Conservation (phyloP, 2,797 vertebrate genomes). For the Mastacembelus armatus region DNA sequence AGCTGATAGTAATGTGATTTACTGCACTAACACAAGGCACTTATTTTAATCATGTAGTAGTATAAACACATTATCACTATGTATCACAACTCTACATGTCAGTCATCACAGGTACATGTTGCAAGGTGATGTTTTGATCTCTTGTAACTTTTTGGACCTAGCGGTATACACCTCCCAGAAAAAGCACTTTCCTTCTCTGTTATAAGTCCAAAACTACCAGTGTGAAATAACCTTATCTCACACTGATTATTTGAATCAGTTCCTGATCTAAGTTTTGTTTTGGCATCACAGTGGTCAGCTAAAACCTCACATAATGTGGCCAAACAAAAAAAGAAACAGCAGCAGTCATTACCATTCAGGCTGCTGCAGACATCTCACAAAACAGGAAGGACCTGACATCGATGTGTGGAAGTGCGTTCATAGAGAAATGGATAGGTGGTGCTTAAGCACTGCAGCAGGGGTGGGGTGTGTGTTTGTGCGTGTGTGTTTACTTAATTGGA, state of each 20-base stretch:
- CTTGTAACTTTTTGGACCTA: no score
- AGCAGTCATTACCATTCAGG: slow-evolving; percentile 50
- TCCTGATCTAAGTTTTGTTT: slow-evolving; percentile 30
- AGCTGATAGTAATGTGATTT: neutral
- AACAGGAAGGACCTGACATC: slow-evolving; percentile 72
- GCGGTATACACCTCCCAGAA: no score
- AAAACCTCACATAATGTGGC: slow-evolving; percentile 41
- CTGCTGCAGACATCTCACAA: slow-evolving; percentile 62
- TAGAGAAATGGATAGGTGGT: slow-evolving; percentile 34
- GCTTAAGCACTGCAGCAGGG: slow-evolving; percentile 5
- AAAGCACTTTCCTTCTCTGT: no score
- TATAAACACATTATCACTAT: no score
- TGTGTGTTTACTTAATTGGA: slow-evolving; percentile 53
- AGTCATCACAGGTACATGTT: no score
- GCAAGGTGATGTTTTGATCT: no score
- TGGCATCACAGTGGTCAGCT: neutral
- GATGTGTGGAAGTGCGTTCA: slow-evolving; percentile 58
- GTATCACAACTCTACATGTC: no score
- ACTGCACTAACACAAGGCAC: neutral
- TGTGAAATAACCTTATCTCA: slow-evolving; percentile 16
- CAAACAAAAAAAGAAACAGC: slow-evolving; percentile 44
- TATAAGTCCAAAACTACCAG: slow-evolving; percentile 9
- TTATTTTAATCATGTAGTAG: no score
- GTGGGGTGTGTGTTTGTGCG: neutral
- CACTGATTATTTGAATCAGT: slow-evolving; percentile 40